Evolutionary conservation across 2,113 vertebrate species (phyloP), one percentile per base, ranked within the genome.

Genomic region (Sus scrofa): DNA sequence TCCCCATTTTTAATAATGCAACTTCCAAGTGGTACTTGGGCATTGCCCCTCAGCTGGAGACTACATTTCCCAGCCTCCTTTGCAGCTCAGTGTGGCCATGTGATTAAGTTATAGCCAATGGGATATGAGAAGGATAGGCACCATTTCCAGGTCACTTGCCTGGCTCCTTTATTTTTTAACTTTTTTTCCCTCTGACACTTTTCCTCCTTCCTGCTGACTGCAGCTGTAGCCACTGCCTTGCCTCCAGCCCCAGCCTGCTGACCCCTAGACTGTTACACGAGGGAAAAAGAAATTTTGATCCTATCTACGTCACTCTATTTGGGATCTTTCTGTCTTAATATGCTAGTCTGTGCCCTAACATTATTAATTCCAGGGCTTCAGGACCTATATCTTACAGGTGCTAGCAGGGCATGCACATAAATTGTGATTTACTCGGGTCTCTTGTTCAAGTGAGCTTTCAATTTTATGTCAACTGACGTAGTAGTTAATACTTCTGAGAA

Each of bases 21-120:
- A 54, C 30, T 77, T 50, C 87, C 56, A 70, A 54, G 14, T 14
- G 39, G 52, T 24, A 75, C 52, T n/a, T 68, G 37, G 52, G 22
- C 65, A 65, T 11, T 13, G 34, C 26, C 13, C 18, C 18, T 75
- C 39, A 85, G 27, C 16, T 74, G 52, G 2, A 62, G n/a, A 96
- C 87, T 75, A 37, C 58, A 89, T 74, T 95, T 95, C 65, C 84
- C 87, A 94, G 81, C 19, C 32, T 95, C 77, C 84, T 27, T 71
- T 95, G 77, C 19, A 65, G 68, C 18, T 89, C 34, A 1, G 30
- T 37, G 7, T 62, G 50, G 34, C 44, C 89, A 86, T n/a, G 7
- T 91, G 71, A 71, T 71, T 82, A 32, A 54, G 6, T 14, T 37
- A 2, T n/a, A 86, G 82, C 89, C 94, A 95, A 93, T 4, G 7